Evolutionary conservation across 53 echinoderm and acorn worm species (phyloP), one percentile per base, ranked within the genome.

Genomic region (Mesocentrotus franciscanus): DNA sequence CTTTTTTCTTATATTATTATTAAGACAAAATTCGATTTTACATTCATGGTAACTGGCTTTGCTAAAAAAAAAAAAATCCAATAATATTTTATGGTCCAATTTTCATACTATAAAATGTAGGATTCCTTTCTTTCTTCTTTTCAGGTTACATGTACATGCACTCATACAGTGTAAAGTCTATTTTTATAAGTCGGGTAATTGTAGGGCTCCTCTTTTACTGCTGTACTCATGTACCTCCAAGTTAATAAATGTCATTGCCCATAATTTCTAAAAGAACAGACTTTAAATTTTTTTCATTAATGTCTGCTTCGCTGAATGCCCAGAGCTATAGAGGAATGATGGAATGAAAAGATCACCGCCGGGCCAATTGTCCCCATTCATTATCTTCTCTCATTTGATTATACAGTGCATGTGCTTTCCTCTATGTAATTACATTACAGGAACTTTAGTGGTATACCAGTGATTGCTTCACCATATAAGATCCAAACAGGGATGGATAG

Each of bases 281-380:
- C 84, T 49, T 84, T 55, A 18, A 18, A 7, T 83, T 42, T 49
- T 27, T 1, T 42, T 78, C 9, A 10, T 78, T 33, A 30, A 78
- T 78, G 32, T 33, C 78, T 33, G 78, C 78, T 78, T 78, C 35
- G 11, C 32, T 34, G 78, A 78, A 78, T 12, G 8, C 27, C 78
- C 32, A 78, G 14, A 78, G 78, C 78, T n/a, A n/a, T n/a, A 30
- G 22, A 84, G 84, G 84, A 24, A 49, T 55, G 39, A 84, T 84
- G 24, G 24, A 84, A 84, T 16, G 55, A 55, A 84, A 84, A 55
- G 39, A 84, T 84, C 49, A 49, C 84, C 27, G 84, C 55, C 22
- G 55, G 84, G 84, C 84, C 84, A 55, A 55, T 55, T 84, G 84
- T 84, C 84, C 84, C 84, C 49, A 84, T 84, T 84, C 55, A 84